phyloP scores from a whole-genome alignment of 2,888 invertebrate species.

The Drosophila subsilvestris region DNA sequence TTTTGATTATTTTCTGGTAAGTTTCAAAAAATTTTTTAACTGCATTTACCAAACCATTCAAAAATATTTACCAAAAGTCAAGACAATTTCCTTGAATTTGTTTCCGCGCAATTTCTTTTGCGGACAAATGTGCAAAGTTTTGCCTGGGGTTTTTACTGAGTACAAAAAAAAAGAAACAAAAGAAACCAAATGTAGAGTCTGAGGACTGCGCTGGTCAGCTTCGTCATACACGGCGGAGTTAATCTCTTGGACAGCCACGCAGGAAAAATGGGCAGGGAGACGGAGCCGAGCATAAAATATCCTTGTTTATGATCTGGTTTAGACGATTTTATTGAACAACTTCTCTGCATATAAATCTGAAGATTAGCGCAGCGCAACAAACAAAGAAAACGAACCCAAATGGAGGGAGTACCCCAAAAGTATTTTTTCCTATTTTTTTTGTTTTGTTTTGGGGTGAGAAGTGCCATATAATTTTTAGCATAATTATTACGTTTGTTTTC shows the following conservation, averaged over 20 bases:
- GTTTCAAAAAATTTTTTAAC: no score
- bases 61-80: neutral
- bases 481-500: constrained; percentile 78
- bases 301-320: constrained; percentile 79
- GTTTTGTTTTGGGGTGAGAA: constrained; percentile 65
- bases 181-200: constrained; percentile 38
- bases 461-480: constrained; percentile 78
- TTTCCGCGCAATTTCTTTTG: constrained; percentile 66
- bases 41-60: no score
- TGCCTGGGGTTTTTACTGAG: neutral
- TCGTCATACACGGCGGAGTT: constrained; percentile 44
- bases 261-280: constrained; percentile 1
- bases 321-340: constrained; percentile 82
- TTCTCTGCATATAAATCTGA: constrained; percentile 82
- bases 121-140: constrained; percentile 62
- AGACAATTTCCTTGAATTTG: constrained; percentile 9
- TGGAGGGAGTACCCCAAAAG: constrained; percentile 25
- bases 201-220: neutral
- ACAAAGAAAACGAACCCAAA: constrained; percentile 26
- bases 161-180: constrained; percentile 35
- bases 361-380: constrained; percentile 72
- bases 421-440: constrained; percentile 10
- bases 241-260: constrained; percentile 61
- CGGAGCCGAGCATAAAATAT: constrained; percentile 73
- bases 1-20: neutral